phyloP scores from a whole-genome alignment of 2,797 vertebrate species.

The Takifugu ocellatus region DNA sequence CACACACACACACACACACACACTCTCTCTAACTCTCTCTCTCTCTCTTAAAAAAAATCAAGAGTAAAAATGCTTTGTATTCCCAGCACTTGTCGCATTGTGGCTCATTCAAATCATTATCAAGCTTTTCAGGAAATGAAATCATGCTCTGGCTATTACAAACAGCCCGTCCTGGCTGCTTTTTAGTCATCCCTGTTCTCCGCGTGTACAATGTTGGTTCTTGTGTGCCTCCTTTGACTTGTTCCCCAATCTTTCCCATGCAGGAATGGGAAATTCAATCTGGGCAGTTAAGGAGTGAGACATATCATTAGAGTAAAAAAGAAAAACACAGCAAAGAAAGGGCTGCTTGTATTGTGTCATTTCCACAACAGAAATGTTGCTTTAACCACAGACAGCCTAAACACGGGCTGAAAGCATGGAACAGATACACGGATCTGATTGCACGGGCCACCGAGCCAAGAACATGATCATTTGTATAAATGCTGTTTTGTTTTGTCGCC shows the following conservation, averaged over 20 bases:
- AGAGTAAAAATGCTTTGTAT: slow-evolving; percentile 57
- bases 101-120: slow-evolving; percentile 57
- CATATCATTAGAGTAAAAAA: slow-evolving; percentile 31
- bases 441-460: slow-evolving; percentile 25
- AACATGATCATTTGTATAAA: slow-evolving; percentile 36
- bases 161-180: slow-evolving; percentile 63
- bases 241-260: slow-evolving; percentile 56
- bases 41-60: slow-evolving; percentile 50
- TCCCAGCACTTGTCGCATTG: slow-evolving; percentile 27
- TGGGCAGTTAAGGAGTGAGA: slow-evolving; percentile 36
- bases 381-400: slow-evolving; percentile 32
- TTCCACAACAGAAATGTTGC: slow-evolving; percentile 31
- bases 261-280: slow-evolving; percentile 51
- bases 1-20: neutral
- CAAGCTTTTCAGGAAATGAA: slow-evolving; percentile 60
- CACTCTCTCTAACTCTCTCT: slow-evolving; percentile 3
- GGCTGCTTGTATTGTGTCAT: slow-evolving; percentile 33
- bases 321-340: slow-evolving; percentile 31
- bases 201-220: slow-evolving; percentile 39
- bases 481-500: slow-evolving; percentile 33
- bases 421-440: slow-evolving; percentile 30
- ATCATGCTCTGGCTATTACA: slow-evolving; percentile 53
- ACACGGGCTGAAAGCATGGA: slow-evolving; percentile 13
- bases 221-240: slow-evolving; percentile 45
- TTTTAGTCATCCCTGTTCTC: slow-evolving; percentile 21